Conservation (phyloP, 2,113 vertebrate genomes). For the Rhodinocichla rosea region DNA sequence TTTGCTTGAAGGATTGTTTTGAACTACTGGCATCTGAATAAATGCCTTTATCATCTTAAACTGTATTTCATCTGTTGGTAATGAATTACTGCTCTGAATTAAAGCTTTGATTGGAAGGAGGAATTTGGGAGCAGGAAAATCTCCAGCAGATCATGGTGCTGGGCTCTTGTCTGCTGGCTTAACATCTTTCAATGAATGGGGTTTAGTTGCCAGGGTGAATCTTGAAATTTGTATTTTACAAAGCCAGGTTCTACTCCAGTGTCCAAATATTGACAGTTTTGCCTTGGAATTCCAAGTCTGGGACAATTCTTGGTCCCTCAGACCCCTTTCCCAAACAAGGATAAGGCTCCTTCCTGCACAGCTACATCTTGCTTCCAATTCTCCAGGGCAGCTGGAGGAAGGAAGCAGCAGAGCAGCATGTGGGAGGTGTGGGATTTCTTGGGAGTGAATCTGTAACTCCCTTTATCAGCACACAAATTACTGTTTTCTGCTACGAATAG, state of each 20-base stretch:
- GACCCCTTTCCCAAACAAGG: background rate
- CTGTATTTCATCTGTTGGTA: background rate
- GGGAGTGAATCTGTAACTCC: background rate
- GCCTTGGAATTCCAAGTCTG: background rate
- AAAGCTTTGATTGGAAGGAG: background rate
- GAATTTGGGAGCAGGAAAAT: background rate
- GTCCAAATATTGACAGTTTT: background rate
- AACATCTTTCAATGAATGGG: no score
- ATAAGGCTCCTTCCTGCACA: background rate
- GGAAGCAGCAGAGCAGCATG: background rate
- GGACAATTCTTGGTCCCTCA: background rate
- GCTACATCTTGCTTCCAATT: background rate
- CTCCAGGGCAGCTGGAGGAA: background rate
- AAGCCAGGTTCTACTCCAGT: background rate
- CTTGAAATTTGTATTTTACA: background rate
- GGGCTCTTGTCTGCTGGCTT: background rate
- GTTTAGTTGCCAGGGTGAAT: background rate
- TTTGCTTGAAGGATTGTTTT: background rate
- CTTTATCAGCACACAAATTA: background rate
- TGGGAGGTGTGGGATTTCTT: background rate
- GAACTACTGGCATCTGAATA: background rate
- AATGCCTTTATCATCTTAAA: background rate
- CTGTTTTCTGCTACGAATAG: background rate
- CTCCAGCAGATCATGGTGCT: background rate
- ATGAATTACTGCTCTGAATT: background rate